Base-by-base conservation (phyloP, 2,797 vertebrate genomes). In the Notolepis coatsorum region DNA sequence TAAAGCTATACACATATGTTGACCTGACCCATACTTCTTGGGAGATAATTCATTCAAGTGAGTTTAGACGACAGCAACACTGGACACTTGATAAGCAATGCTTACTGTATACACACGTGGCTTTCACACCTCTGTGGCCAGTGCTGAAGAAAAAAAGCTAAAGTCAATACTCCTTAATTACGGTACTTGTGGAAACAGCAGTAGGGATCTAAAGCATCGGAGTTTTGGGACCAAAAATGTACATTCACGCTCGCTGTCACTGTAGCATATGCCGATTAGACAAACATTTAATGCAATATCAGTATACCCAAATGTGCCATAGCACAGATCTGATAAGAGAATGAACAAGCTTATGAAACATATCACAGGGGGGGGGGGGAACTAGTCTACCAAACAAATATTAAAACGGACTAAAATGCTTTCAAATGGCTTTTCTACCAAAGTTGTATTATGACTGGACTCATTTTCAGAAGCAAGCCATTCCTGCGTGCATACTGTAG, bases 41-140 rank as follows among this genome's bases (percentile, higher is more conserved):
- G n/a, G n/a, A n/a, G n/a, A n/a, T n/a, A n/a, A n/a, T n/a, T n/a
- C n/a, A n/a, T 21, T 48, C 21, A 27, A 37, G 37, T 33, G 15
- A 55, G 27, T 27, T 54, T 20, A 46, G 24, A 28, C 8, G 17
- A n/a, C 39, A 56, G 46, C 31, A 23, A 33, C 30, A 23, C 31
- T n/a, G 13, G 43, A 62, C 65, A 51, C 43, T 53, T 4, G 61
- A 51, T 25, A 25, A 41, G 25, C 61, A 41, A 31, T 86, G 88
- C 89, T 90, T 87, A 86, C 84, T 74, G 85, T 76, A 73, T 68
- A 82, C 90, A 82, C 90, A 92, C 90, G 90, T 92, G 91, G 89
- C 82, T 88, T 45, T 73, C 73, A 63, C 82, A 86, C 86, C 88
- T 84, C 84, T 84, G 82, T 74, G 56, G 71, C 70, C 73, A 82